Conservation (phyloP, 2,797 vertebrate species). For the Sandelia bainsii region DNA sequence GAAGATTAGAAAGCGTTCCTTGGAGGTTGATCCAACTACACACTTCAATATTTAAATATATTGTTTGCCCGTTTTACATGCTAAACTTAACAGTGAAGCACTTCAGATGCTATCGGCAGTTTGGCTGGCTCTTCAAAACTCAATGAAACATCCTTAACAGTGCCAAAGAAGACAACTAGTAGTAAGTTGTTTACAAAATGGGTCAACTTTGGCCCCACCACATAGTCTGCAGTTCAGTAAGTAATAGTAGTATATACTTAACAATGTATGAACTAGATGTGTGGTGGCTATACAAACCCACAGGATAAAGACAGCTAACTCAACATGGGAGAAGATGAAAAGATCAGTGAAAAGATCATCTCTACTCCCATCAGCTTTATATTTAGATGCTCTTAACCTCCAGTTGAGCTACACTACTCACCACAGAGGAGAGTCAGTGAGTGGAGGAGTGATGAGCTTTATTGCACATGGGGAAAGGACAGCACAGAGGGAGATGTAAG, state of each 20-base stretch:
- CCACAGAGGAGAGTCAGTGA: slow-evolving; percentile 14
- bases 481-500: slow-evolving; percentile 7
- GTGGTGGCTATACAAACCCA: slow-evolving; percentile 15
- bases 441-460: slow-evolving; percentile 16
- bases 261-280: slow-evolving; percentile 5
- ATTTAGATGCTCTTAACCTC: slow-evolving; percentile 64
- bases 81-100: too few species aligned
- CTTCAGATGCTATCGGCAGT: too few species aligned
- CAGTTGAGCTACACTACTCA: slow-evolving; percentile 19
- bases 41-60: too few species aligned
- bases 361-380: slow-evolving; percentile 40
- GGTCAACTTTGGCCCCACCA: background rate
- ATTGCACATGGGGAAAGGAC: slow-evolving; percentile 13
- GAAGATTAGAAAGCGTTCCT: too few species aligned
- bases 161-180: background rate
- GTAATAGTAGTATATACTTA: background rate
- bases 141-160: background rate
- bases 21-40: too few species aligned
- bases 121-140: background rate
- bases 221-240: background rate
- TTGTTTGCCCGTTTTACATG: too few species aligned
- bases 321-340: slow-evolving; percentile 24
- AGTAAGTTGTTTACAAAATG: background rate
- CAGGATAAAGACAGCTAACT: slow-evolving; percentile 10
- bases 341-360: slow-evolving; percentile 32